phyloP scores from a whole-genome alignment of 1,140 invertebrate species.

The Drosophila kikkawai region DNA sequence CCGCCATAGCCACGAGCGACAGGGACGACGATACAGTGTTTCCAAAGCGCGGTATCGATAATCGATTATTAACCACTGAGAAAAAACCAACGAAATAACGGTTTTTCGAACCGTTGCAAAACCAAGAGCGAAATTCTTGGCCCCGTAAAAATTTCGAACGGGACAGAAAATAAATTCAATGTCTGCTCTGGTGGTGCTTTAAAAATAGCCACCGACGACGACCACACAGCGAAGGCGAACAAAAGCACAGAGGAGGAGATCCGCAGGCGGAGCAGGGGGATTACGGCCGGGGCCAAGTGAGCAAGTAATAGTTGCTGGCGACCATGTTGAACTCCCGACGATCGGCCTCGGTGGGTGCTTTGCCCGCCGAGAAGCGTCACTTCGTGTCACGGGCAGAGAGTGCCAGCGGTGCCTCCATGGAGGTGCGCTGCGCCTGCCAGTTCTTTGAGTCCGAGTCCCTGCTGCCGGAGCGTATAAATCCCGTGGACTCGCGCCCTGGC shows the following conservation, averaged over 20 bases:
- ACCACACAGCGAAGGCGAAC: slow-evolving; percentile 65
- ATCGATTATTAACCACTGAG: slow-evolving; percentile 21
- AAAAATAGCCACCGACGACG: slow-evolving; percentile 75
- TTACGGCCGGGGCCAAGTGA: slow-evolving; percentile 70
- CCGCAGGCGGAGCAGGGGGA: slow-evolving; percentile 21
- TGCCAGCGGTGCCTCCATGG: slow-evolving; percentile 89
- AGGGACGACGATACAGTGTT: slow-evolving; percentile 8
- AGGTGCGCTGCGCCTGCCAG: slow-evolving; percentile 93
- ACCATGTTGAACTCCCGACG: slow-evolving; percentile 81
- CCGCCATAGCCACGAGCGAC: slow-evolving; percentile 8
- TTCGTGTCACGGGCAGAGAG: slow-evolving; percentile 87
- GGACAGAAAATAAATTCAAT: slow-evolving; percentile 79
- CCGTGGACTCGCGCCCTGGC: slow-evolving; percentile 87
- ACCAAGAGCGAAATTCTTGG: slow-evolving; percentile 33
- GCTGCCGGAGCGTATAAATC: slow-evolving; percentile 90
- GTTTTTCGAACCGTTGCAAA: slow-evolving; percentile 14
- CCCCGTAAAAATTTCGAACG: slow-evolving; percentile 47
- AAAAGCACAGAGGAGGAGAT: slow-evolving; percentile 45
- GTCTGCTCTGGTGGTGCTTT: slow-evolving; percentile 73
- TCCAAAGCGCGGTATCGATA: slow-evolving; percentile 34
- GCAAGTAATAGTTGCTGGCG: slow-evolving; percentile 40
- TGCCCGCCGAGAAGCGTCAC: slow-evolving; percentile 86
- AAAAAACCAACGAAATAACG: slow-evolving; percentile 3
- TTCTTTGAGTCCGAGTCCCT: slow-evolving; percentile 92
- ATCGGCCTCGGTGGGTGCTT: slow-evolving; percentile 88